Evolutionary conservation across 2,888 invertebrate species (phyloP), one percentile per base, ranked within the genome.

Genomic region (Nephrocerus scutellatus): DNA sequence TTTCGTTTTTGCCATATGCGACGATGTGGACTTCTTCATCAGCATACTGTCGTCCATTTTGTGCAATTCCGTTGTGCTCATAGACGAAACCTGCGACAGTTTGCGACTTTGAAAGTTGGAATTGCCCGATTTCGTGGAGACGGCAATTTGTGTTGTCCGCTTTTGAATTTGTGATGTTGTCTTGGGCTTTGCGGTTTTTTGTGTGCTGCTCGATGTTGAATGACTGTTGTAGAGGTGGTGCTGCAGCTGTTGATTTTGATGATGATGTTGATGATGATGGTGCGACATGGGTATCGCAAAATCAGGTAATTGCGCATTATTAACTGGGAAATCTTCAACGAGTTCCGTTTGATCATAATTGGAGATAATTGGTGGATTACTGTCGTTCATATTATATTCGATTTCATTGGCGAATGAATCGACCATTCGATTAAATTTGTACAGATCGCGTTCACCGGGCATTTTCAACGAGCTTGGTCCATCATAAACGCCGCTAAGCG

Each of bases 241-340:
- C 13, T 47, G 43, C 26, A 53, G 53, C 22, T 61, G 54, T n/a
- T 53, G 21, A 44, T 59, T 59, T 39, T 56, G 56, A 43, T n/a
- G n/a, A n/a, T n/a, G n/a, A n/a, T n/a, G n/a, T 9, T 30, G 15
- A 18, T 16, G 12, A 18, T 9, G n/a, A 30, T 30, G 22, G 5
- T 13, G 5, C 6, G n/a, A n/a, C n/a, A n/a, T n/a, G n/a, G n/a
- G n/a, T n/a, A n/a, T 53, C 29, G 57, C 57, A 51, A 55, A 57
- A 38, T 56, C 55, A 8, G 57, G 57, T 25, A 47, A 51, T 40
- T 56, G 55, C 6, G 56, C 55, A 48, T 39, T 56, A 39, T 68
- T 68, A 20, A 69, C 66, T 6, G 67, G 67, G 45, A 69, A 68
- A 43, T 68, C 68, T 51, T 68, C 68, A 12, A 61, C 61, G 55